Percentiles rank a stretch among this genome's conserved stretches.
Conservation (phyloP, 2,113 vertebrate species). For the Hippocampus guttulatus region DNA sequence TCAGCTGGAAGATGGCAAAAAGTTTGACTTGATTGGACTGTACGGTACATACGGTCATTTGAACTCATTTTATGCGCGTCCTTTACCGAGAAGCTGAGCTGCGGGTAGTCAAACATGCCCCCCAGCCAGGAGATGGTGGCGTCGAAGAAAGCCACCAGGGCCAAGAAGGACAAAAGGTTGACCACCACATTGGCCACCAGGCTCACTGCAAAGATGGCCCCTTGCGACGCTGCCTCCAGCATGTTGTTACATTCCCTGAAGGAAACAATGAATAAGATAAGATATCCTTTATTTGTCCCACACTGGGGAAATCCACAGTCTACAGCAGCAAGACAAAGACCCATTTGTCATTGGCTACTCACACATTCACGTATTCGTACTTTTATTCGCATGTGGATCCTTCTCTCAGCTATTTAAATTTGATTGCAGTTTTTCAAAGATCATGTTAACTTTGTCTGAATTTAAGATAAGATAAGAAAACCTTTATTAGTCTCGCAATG, state of each 20-base stretch:
- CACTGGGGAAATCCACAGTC: too few species aligned
- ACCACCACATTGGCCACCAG: constrained; percentile 75
- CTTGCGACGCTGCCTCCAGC: constrained; percentile 79
- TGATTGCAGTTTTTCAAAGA: too few species aligned
- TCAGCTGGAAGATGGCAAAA: constrained; percentile 59
- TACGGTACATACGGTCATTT: background rate
- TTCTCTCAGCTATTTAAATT: too few species aligned
- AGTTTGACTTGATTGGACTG: background rate
- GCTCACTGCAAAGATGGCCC: constrained; percentile 72
- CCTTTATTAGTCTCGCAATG: too few species aligned
- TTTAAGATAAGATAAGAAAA: too few species aligned
- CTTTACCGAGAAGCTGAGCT: constrained; percentile 83
- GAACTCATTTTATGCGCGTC: background rate
- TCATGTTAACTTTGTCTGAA: too few species aligned
- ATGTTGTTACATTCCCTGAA: constrained; percentile 75
- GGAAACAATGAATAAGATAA: background rate
- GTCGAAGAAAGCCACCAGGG: constrained; percentile 79
- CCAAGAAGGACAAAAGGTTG: constrained; percentile 81
- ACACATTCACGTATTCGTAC: too few species aligned
- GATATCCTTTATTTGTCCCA: too few species aligned
- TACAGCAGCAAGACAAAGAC: too few species aligned
- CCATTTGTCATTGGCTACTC: too few species aligned
- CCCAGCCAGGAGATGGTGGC: constrained; percentile 81
- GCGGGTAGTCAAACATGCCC: constrained; percentile 78
- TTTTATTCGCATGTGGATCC: too few species aligned